Percentiles rank a stretch among this genome's conserved stretches.
Evolutionary conservation across 2,888 invertebrate species (phyloP).

Genomic region (Palloptera scutellata): DNA sequence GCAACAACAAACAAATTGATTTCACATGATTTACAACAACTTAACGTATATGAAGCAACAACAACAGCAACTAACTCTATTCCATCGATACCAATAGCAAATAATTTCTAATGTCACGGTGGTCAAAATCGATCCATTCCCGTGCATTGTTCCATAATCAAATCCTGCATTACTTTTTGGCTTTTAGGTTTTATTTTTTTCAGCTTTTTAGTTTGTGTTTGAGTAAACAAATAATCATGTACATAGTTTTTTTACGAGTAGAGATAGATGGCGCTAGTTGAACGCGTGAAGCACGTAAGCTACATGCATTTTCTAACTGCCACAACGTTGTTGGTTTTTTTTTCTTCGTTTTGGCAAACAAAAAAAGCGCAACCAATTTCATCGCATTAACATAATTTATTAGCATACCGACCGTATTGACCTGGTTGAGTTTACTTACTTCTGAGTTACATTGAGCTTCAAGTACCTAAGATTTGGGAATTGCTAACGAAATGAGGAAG

Average conservation of each 20-base stretch:
- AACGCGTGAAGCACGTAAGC: slow-evolving; percentile 9
- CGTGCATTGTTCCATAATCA: no score
- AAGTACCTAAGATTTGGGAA: no score
- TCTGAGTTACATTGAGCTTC: no score
- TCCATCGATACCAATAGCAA: slow-evolving; percentile 25
- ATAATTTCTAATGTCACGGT: slow-evolving; percentile 55
- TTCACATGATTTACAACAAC: no score
- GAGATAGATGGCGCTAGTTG: neutral
- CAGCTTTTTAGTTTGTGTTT: neutral
- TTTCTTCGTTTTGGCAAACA: no score
- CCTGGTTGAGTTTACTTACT: slow-evolving; percentile 22
- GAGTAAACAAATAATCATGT: slow-evolving; percentile 6
- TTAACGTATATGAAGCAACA: no score
- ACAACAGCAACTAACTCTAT: no score
- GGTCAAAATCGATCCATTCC: slow-evolving; percentile 41
- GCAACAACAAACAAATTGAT: no score
- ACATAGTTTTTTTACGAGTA: neutral
- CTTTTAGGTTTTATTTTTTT: no score
- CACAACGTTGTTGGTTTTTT: neutral
- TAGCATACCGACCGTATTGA: slow-evolving; percentile 38
- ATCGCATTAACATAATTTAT: slow-evolving; percentile 40
- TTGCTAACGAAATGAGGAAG: no score
- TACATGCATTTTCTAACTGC: slow-evolving; percentile 9
- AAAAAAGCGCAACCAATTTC: neutral
- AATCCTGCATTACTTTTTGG: no score